phyloP scores from a whole-genome alignment of 2,888 invertebrate species.

The Troides oblongomaculatus region DNA sequence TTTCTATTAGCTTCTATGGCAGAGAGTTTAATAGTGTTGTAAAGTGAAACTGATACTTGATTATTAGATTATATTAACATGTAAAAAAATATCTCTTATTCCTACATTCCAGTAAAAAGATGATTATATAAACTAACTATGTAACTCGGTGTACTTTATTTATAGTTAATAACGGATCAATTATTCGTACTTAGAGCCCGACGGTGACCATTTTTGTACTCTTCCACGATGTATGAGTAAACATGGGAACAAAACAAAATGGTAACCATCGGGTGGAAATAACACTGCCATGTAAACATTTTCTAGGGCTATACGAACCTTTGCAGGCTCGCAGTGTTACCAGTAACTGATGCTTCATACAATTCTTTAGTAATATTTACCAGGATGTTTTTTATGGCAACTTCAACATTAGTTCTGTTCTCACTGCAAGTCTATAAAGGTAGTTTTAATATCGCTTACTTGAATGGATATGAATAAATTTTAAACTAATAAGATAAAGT shows the following conservation, averaged over 20 bases:
- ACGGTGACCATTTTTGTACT: slow-evolving; percentile 55
- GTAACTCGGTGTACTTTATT: slow-evolving; percentile 48
- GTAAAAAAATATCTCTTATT: slow-evolving; percentile 36
- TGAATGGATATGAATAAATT: slow-evolving; percentile 28
- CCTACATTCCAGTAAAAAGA: slow-evolving; percentile 53
- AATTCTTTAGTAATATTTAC: background rate
- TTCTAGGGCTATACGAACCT: slow-evolving; percentile 29
- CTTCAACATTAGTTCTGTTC: slow-evolving; percentile 13
- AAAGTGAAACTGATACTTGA: slow-evolving; percentile 17
- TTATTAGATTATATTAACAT: slow-evolving; percentile 21
- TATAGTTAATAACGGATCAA: slow-evolving; percentile 63
- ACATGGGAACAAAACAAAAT: slow-evolving; percentile 38
- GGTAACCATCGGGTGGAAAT: slow-evolving; percentile 47
- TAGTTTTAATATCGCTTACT: slow-evolving; percentile 35
- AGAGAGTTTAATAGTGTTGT: slow-evolving; percentile 16
- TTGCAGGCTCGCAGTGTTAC: slow-evolving; percentile 22
- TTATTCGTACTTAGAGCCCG: slow-evolving; percentile 71
- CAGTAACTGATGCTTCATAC: slow-evolving; percentile 8
- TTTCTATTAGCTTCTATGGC: slow-evolving; percentile 5
- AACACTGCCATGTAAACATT: slow-evolving; percentile 63
- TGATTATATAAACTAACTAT: slow-evolving; percentile 36
- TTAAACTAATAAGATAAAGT: slow-evolving; percentile 34
- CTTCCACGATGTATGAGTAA: slow-evolving; percentile 22
- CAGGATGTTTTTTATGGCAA: background rate
- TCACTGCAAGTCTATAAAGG: slow-evolving; percentile 56